Conservation (phyloP, 2,113 vertebrate genomes). For the Philantomba maxwellii region DNA sequence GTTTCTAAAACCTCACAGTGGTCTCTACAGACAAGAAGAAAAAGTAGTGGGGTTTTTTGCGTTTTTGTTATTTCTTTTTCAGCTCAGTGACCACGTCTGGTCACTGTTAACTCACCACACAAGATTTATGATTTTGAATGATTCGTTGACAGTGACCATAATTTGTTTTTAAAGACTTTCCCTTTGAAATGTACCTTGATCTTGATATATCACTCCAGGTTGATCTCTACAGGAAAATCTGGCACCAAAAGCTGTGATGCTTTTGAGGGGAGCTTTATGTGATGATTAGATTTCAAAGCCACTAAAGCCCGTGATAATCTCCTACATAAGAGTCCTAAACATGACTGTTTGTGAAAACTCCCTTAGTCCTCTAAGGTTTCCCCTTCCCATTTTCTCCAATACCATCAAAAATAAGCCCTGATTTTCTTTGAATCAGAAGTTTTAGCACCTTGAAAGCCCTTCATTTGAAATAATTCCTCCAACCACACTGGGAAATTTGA, state of each 20-base stretch:
- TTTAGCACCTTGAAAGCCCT: conserved; percentile 39
- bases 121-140: conserved; percentile 68
- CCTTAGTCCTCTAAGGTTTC: conserved; percentile 53
- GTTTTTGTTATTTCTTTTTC: background rate
- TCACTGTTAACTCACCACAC: background rate
- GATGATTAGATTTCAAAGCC: conserved; percentile 82
- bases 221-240: conserved; percentile 58
- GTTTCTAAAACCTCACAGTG: background rate
- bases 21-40: background rate
- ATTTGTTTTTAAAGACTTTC: conserved; percentile 71
- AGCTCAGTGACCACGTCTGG: background rate
- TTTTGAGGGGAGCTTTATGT: conserved; percentile 75
- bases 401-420: background rate
- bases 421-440: conserved; percentile 34
- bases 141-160: conserved; percentile 69
- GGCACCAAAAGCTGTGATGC: conserved; percentile 64
- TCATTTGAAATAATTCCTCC: background rate
- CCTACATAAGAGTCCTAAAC: conserved; percentile 64
- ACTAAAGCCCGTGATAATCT: conserved; percentile 70
- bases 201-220: conserved; percentile 74
- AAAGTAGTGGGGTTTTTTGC: background rate
- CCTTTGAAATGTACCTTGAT: conserved; percentile 80
- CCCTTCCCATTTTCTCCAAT: background rate
- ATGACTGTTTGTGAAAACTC: conserved; percentile 61
- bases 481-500: background rate